Evolutionary conservation across 2,888 invertebrate species (phyloP), one percentile per base, ranked within the genome.

Genomic region (Atrina japonica): DNA sequence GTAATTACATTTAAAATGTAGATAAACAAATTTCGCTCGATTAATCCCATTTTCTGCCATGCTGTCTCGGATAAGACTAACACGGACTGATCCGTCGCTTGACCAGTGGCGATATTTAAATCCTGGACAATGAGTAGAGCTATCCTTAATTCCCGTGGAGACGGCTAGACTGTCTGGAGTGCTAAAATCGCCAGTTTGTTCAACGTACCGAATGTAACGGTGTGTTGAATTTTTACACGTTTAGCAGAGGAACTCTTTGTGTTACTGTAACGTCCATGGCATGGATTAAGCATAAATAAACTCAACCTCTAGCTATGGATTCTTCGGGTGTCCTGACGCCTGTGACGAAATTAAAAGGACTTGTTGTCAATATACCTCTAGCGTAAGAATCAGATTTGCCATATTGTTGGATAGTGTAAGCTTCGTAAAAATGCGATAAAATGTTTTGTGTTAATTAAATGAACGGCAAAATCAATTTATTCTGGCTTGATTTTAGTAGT

Each of bases 31-130:
- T 49, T 43, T 50, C 49, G 49, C 23, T 23, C 49, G 30, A 45
- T 29, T 66, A 66, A 66, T 66, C 66, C 47, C 50, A 58, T 66
- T 66, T 64, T 66, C 56, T 66, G 66, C 66, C 66, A 25, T 40
- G 41, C 40, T 66, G 66, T 66, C 66, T 66, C 45, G 29, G 21
- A 18, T 21, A 11, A 43, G 58, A 43, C 35, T 40, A 27, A 60
- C 6, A 47, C n/a, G 47, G n/a, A 49, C 30, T 59, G 40, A 59
- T 47, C 60, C 60, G 47, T 41, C 47, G 29, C 35, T 35, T 60
- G 49, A 60, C 60, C 60, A 27, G 29, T 29, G 60, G 60, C 49
- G 29, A 49, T 29, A 30, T 7, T 47, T 60, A 47, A 60, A 27
- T 30, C 29, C 27, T 18, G 27, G 18, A 60, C 49, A 60, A 60